Conservation (phyloP, 2,113 vertebrate species). For the Haemorhous mexicanus region DNA sequence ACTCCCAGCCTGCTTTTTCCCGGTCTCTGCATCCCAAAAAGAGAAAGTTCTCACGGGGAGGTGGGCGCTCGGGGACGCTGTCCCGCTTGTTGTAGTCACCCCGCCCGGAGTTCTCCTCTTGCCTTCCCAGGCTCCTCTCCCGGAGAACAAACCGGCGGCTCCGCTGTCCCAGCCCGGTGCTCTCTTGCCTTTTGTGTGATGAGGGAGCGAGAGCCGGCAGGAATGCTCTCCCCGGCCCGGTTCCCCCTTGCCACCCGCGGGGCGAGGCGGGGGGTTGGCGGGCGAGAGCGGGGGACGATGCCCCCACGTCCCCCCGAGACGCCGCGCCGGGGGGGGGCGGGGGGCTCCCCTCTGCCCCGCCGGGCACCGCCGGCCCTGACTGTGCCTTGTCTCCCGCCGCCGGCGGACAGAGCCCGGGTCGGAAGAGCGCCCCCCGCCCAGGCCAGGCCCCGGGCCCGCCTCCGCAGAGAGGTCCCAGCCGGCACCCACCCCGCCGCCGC, state of each 20-base stretch:
- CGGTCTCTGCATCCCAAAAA: background rate
- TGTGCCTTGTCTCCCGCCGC: background rate
- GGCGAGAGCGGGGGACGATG: background rate
- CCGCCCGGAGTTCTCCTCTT: background rate
- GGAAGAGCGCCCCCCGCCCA: constrained; percentile 86
- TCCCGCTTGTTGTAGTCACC: background rate
- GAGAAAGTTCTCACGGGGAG: background rate
- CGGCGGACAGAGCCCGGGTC: constrained; percentile 81
- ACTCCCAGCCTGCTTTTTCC: background rate
- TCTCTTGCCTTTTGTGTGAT: background rate
- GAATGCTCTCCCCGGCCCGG: background rate
- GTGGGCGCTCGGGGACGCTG: background rate
- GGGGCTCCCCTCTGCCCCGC: background rate
- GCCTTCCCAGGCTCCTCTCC: background rate
- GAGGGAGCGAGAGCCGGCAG: background rate
- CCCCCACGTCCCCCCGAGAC: background rate
- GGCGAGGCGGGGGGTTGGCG: background rate
- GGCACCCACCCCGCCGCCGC: constrained; percentile 35
- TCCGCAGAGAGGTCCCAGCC: constrained; percentile 74
- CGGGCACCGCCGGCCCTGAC: background rate
- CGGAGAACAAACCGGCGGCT: background rate
- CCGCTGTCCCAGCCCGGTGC: background rate
- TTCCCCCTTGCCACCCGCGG: background rate
- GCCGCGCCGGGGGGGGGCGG: too few species aligned
- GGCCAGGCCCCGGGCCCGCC: constrained; percentile 73